Evolutionary conservation across 2,888 invertebrate species (phyloP), one percentile per base, ranked within the genome.

Genomic region (Melanchra persicariae): DNA sequence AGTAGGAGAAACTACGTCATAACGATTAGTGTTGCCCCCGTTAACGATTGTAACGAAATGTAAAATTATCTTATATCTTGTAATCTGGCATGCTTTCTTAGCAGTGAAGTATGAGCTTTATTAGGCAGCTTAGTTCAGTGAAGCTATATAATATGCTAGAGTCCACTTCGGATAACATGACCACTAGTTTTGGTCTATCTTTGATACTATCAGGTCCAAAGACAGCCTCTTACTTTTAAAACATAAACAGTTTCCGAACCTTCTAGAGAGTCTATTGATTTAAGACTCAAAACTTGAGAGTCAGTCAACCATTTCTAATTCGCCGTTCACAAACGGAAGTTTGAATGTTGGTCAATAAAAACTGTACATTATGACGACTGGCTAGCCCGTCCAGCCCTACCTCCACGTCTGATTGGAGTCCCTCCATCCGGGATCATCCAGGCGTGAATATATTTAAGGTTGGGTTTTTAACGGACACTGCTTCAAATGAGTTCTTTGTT

Each of bases 401-500:
- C 74, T 78, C 61, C 59, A 30, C 55, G 60, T 66, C 63, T 70
- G 68, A 79, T 62, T 69, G 82, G 51, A 81, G 75, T 55, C 77
- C 75, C 70, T 71, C 69, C 58, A 51, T 77, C 82, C 86, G 74
- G 66, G 24, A 30, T 37, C 72, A 66, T 8, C 70, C 58, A 55
- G 30, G 69, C 81, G 76, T 72, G 70, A 63, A 70, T 30, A 10
- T 64, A 57, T 73, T 75, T 69, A 59, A 80, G 82, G 77, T 71
- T 71, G 71, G 81, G 74, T 26, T 70, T 47, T 49, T 67, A 49
- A 60, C 71, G 64, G 63, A 54, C 54, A 43, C 12, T 24, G 15
- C 47, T 54, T 17, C 34, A 49, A 45, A 26, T 26, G 0, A 3
- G 7, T n/a, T 59, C 58, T 58, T 65, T 51, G 49, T 76, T 57